Evolutionary conservation across 1,140 invertebrate species (phyloP), one percentile per base, ranked within the genome.

Genomic region (Leguminivora glycinivorella): DNA sequence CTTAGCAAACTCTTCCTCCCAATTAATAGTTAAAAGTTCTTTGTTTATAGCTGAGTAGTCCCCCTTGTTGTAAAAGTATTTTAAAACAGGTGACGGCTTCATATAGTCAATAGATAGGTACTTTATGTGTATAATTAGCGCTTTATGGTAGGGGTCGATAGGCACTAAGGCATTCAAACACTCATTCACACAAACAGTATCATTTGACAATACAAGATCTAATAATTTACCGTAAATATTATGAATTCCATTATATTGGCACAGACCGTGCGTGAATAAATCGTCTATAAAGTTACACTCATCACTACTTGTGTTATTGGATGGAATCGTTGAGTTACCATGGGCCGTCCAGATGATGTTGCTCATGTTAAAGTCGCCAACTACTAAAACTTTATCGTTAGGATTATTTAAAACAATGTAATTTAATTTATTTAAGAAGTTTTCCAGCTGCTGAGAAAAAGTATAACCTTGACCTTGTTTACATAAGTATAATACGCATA

Each of bases 401-500:
- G 52, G 52, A 24, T 56, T 56, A 7, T 56, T 4, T 3, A 56
- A 3, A 4, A 56, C 9, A 9, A 25, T 2, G 24, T 56, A 4
- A 56, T 10, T 56, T 56, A 56, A 24, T 5, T 1, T 56, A 56
- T 25, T 56, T 12, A 56, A 56, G 17, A 56, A 56, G 26, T 68
- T 47, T 60, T 40, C 38, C 12, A 76, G 12, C 47, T 76, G 70
- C 25, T 31, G 5, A 9, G n/a, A 12, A 17, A 56, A 71, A 7
- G 43, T 38, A 14, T 26, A 14, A 6, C 56, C 71, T 1, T 60
- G 22, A 60, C 69, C 66, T 47, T 71, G 47, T 10, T 69, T 69
- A 69, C 71, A 75, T 17, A 75, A 34, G n/a, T 75, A 75, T 4
- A 75, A 34, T 2, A 34, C 43, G 43, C 74, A 63, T 56, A 72